phyloP scores from a whole-genome alignment of 2,797 vertebrate genomes.

The Hirundo rustica region DNA sequence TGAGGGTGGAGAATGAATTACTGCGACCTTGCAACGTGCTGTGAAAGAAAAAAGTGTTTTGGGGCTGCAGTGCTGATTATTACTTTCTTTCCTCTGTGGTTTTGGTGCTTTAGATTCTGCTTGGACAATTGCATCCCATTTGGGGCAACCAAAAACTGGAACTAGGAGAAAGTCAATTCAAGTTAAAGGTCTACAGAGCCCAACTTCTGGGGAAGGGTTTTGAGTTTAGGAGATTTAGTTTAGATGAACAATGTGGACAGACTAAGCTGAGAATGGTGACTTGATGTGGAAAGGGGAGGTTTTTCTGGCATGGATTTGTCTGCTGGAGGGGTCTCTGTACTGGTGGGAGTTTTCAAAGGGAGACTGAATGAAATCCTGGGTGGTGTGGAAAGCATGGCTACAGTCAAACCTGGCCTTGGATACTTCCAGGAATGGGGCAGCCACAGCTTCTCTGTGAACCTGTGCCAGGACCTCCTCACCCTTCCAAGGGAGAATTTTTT shows the following conservation, averaged over 20 bases:
- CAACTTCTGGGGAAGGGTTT: not conserved
- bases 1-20: slow-evolving; percentile 1
- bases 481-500: not conserved
- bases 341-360: not conserved
- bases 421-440: not conserved
- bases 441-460: not conserved
- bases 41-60: not conserved
- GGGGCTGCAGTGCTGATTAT: not conserved
- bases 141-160: not conserved
- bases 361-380: not conserved
- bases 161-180: not conserved
- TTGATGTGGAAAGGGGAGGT: not conserved
- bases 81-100: not conserved
- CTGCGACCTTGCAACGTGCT: not conserved
- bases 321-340: not conserved
- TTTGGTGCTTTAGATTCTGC: not conserved
- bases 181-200: not conserved
- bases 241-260: not conserved
- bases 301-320: not conserved
- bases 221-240: not conserved
- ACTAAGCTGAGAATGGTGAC: not conserved
- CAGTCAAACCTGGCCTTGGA: not conserved
- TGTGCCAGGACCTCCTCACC: not conserved
- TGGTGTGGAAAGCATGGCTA: not conserved
- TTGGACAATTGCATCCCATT: not conserved